These are phyloP conservation scores for Athrips mouffetella DNA, from an alignment of 2,888 invertebrate species.

Conservation along the genomic window DNA sequence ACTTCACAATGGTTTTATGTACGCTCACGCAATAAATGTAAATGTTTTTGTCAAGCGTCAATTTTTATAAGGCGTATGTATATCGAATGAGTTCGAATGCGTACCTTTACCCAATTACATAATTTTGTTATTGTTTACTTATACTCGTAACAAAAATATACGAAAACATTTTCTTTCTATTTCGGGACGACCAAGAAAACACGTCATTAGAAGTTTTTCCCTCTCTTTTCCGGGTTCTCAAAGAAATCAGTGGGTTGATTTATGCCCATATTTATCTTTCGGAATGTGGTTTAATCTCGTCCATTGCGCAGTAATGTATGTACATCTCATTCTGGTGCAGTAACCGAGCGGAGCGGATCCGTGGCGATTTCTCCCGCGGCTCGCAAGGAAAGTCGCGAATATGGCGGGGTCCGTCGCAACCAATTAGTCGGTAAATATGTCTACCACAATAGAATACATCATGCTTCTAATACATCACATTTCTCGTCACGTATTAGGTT, in stretches of 20 bases:
- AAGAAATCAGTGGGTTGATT: constrained; percentile 4
- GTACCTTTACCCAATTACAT: no score
- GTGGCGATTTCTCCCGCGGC: constrained; percentile 49
- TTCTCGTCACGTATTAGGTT: constrained; percentile 74
- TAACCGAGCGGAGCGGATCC: constrained; percentile 36
- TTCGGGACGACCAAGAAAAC: background rate
- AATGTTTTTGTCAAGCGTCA: no score
- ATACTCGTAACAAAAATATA: background rate
- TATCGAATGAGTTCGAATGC: no score
- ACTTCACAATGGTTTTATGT: no score
- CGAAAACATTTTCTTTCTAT: background rate
- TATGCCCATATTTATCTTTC: constrained; percentile 2
- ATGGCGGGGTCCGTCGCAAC: constrained; percentile 48
- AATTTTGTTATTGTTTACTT: no score
- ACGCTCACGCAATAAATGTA: no score
- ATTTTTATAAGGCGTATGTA: no score
- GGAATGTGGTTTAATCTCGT: constrained; percentile 7
- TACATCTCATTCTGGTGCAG: constrained; percentile 15
- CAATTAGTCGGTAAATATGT: constrained; percentile 65
- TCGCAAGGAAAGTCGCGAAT: constrained; percentile 45
- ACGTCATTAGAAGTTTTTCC: constrained; percentile 1
- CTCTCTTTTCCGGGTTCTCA: background rate
- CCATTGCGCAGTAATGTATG: constrained; percentile 10
- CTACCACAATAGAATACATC: constrained; percentile 60
- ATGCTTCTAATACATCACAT: constrained; percentile 63